Base-by-base conservation (phyloP, 2,888 invertebrate genomes). In the Cephus spinipes region DNA sequence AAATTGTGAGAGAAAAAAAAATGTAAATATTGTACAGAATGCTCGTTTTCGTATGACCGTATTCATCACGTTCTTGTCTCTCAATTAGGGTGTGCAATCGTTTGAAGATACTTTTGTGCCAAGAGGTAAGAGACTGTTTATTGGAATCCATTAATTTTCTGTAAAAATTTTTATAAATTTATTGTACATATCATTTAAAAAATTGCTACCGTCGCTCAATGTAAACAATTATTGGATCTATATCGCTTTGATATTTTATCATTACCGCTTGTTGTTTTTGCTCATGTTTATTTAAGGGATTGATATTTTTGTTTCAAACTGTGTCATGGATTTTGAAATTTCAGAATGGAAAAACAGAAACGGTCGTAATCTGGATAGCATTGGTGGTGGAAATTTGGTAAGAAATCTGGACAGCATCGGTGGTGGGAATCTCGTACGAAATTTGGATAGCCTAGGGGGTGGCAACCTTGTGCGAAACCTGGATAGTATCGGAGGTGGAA, bases 391-490 rank as follows among this genome's bases (percentile, higher is more conserved):
- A 36, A 87, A 87, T 79, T 84, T 89, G 91, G 55, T 92, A 1
- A 82, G 90, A 36, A 88, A 85, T 81, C 82, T 92, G 35, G 92
- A 92, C 83, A 88, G 89, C 15, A 84, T 92, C 32, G 92, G 94
- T 4, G 93, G 93, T 1, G 92, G 92, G 31, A 93, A 94, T 87
- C 91, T 93, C 31, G 91, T 93, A 11, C 91, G 93, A 75, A 74
- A 74, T 4, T 30, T 81, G 34, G 80, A 80, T 73, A 68, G 74
- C 12, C 90, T 92, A 30, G 92, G 93, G 12, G 93, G 93, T 30
- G 92, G 92, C 0, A 92, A 93, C 85, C 88, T 92, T 9, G 89
- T 92, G 0, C 92, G 92, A 34, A 87, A 86, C 77, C 82, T 90
- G 77, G 90, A 91, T 79, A 84, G 87, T 35, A 83, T 91, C 1